Conservation (phyloP, 2,113 vertebrate genomes). For the Tragelaphus buxtoni region DNA sequence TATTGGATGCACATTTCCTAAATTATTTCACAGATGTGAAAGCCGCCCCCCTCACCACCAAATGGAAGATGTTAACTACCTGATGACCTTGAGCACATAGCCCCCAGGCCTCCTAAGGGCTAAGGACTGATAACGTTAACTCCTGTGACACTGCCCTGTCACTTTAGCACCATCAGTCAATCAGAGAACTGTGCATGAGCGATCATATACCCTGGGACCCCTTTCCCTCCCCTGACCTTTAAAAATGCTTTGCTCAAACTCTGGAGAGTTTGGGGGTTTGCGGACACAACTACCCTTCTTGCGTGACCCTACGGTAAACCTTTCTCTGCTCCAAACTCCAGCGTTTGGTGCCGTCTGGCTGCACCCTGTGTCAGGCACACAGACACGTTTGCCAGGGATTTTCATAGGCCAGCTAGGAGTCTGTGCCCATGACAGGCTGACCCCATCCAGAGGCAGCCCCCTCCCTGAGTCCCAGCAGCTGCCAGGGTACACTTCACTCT, state of each 20-base stretch:
- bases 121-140: background rate
- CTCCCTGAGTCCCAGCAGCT: background rate
- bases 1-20: background rate
- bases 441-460: background rate
- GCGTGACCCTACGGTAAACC: background rate
- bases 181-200: background rate
- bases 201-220: background rate
- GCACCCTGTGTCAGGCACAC: background rate
- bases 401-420: background rate
- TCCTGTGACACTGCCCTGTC: background rate
- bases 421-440: background rate
- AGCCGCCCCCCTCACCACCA: no score
- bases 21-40: background rate
- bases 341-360: background rate
- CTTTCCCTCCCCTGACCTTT: background rate
- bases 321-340: background rate
- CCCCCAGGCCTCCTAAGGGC: background rate
- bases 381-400: accelerated
- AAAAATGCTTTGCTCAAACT: background rate
- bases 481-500: background rate
- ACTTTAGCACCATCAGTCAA: accelerated
- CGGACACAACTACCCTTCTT: background rate
- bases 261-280: background rate
- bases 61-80: background rate
- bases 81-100: accelerated